A percentile compares a stretch with the other conserved stretches of the same genome.
Conservation (phyloP, 2,113 vertebrate genomes). For the Mesitornis unicolor region DNA sequence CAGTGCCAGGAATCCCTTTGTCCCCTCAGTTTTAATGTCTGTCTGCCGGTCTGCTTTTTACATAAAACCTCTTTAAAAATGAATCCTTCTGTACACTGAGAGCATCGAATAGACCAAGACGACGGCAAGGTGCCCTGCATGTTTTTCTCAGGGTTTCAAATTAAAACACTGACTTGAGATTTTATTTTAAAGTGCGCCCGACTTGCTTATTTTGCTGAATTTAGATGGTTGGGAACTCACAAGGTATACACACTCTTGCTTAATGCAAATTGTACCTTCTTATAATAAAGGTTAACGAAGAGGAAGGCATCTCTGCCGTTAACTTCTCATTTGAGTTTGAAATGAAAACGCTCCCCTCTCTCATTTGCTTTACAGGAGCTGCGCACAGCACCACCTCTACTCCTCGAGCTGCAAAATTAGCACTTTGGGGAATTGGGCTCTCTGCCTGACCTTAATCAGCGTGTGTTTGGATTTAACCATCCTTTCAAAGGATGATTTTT, state of each 20-base stretch:
- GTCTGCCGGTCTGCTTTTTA: neutral
- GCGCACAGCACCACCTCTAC: neutral
- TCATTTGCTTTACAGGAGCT: neutral
- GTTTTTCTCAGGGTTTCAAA: slow-evolving; percentile 30
- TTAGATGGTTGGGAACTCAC: neutral
- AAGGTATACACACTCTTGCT: neutral
- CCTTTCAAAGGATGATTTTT: slow-evolving; percentile 18
- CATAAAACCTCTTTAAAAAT: neutral
- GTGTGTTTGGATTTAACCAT: slow-evolving; percentile 20
- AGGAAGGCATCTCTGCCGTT: neutral
- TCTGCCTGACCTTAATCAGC: slow-evolving; percentile 38
- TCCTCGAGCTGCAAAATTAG: slow-evolving; percentile 43
- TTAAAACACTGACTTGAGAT: slow-evolving; percentile 20
- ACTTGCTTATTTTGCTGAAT: slow-evolving; percentile 14
- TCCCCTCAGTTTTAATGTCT: neutral
- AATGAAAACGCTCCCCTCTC: slow-evolving; percentile 1
- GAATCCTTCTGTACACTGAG: neutral
- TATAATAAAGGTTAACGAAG: neutral
- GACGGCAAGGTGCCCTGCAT: neutral
- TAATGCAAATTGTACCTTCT: slow-evolving; percentile 7
- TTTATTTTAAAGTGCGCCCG: slow-evolving; percentile 18
- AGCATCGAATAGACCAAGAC: slow-evolving; percentile 13
- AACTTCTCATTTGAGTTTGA: slow-evolving; percentile 33
- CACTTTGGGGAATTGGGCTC: slow-evolving; percentile 16
- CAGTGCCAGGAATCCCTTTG: neutral